Conservation (phyloP, 23 tunicate genomes). For the Clavelina lepadiformis region DNA sequence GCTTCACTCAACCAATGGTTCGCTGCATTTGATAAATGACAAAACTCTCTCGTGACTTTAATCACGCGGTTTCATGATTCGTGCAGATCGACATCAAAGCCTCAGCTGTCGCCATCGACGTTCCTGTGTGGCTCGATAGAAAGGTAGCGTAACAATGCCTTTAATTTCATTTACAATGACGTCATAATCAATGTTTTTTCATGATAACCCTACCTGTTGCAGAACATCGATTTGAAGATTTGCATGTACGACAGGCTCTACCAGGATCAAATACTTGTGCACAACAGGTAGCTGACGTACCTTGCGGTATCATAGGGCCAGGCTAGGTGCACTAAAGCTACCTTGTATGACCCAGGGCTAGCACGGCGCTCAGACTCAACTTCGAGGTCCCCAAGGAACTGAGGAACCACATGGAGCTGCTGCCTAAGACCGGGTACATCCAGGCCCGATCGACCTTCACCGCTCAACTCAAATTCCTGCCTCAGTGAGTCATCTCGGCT, state of each 20-base stretch:
- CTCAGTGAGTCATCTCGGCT: constrained; percentile 29
- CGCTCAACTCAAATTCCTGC: constrained; percentile 90
- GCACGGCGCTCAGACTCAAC: constrained; percentile 64
- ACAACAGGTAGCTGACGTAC: constrained; percentile 58
- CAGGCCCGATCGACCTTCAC: constrained; percentile 84
- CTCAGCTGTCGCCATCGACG: constrained; percentile 79
- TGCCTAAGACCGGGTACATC: constrained; percentile 90
- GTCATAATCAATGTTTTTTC: not conserved
- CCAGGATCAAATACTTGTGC: constrained; percentile 81
- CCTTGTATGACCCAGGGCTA: too few species aligned
- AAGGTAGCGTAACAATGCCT: too few species aligned
- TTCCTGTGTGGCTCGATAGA: constrained; percentile 94
- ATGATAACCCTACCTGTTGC: not conserved
- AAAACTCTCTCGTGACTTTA: too few species aligned
- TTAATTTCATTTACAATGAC: not conserved
- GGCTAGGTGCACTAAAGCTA: too few species aligned
- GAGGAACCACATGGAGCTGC: constrained; percentile 72
- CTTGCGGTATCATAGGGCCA: too few species aligned
- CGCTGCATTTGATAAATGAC: too few species aligned
- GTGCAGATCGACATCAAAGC: constrained; percentile 67
- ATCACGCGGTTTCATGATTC: too few species aligned
- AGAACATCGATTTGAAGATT: constrained; percentile 77
- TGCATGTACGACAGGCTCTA: constrained; percentile 90
- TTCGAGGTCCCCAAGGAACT: constrained; percentile 91
- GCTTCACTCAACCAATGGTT: too few species aligned